Base-by-base conservation (phyloP, 92 coral and sea anemone species). In the Siderastrea siderea region DNA sequence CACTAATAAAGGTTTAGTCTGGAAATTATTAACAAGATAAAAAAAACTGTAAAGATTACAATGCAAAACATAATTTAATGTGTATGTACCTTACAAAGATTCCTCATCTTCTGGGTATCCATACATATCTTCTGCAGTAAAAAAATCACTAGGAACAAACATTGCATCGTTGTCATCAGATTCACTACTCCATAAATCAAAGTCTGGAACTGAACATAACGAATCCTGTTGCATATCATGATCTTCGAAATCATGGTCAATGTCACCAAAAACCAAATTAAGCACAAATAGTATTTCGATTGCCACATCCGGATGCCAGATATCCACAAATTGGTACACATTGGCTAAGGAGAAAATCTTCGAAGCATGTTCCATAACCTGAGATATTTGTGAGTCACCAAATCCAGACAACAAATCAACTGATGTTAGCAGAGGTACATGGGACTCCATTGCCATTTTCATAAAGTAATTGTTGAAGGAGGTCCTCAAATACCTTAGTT, bases 331-430 rank as follows among this genome's bases (percentile, higher is more conserved):
- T 60, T 76, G 69, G 19, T 85, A 65, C 48, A 85, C 65, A 83
- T 43, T 75, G 47, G 47, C 67, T 54, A 83, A 43, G 75, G 79
- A 70, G 57, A 83, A 72, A 50, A 83, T 59, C 57, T 52, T 83
- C 10, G 60, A 47, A 59, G 58, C 67, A 74, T 83, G 55, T 45
- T 57, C 79, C 57, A 76, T 47, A 49, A 86, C 75, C 62, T 86
- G 90, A 43, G 74, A 47, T 15, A 76, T 55, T 69, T 63, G 90
- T 16, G 66, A 55, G 53, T 75, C 71, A 19, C 85, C 89, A 85
- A 85, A 85, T 52, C 89, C 89, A 77, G 83, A 85, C 12, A 85
- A 67, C 60, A 85, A 77, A 49, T 77, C 72, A 63, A 85, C 85
- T 2, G 89, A 72, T 26, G 84, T 85, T 50, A 85, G 62, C 66